Percentiles rank a stretch among this genome's conserved stretches.
Evolutionary conservation across 2,888 invertebrate genomes (phyloP).

Genomic region (Pristionchus exspectatus): DNA sequence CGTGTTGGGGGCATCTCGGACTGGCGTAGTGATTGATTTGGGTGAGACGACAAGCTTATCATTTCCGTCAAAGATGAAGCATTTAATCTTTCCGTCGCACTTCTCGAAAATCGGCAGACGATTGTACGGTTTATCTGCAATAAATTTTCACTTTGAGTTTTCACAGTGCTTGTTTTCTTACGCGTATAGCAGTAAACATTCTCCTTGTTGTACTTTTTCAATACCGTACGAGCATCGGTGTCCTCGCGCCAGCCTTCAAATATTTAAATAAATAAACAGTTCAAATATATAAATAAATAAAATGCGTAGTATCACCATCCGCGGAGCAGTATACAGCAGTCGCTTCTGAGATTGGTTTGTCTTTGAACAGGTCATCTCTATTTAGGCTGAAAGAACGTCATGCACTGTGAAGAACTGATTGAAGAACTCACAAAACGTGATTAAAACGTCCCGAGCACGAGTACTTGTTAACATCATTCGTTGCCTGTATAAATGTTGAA

Average conservation of each 20-base stretch:
- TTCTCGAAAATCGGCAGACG: background rate
- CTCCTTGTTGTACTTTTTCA: background rate
- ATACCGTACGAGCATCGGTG: background rate
- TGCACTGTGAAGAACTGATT: background rate
- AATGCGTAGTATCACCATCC: background rate
- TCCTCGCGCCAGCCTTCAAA: background rate
- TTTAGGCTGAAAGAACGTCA: background rate
- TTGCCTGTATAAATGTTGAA: background rate
- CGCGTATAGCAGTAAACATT: background rate
- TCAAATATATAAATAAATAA: background rate
- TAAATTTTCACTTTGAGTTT: background rate
- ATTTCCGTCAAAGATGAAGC: background rate
- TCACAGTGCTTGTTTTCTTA: background rate
- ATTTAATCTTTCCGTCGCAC: background rate
- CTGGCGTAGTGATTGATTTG: background rate
- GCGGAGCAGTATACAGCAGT: background rate
- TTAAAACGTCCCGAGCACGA: background rate
- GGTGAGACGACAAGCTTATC: background rate
- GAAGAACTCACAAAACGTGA: background rate
- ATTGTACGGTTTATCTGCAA: background rate
- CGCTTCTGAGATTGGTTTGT: background rate
- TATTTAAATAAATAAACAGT: background rate
- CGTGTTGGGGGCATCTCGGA: background rate
- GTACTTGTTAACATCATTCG: background rate
- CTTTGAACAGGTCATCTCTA: background rate